Evolutionary conservation across 2,797 vertebrate species (phyloP), one percentile per base, ranked within the genome.

Genomic region (Acanthopagrus latus): DNA sequence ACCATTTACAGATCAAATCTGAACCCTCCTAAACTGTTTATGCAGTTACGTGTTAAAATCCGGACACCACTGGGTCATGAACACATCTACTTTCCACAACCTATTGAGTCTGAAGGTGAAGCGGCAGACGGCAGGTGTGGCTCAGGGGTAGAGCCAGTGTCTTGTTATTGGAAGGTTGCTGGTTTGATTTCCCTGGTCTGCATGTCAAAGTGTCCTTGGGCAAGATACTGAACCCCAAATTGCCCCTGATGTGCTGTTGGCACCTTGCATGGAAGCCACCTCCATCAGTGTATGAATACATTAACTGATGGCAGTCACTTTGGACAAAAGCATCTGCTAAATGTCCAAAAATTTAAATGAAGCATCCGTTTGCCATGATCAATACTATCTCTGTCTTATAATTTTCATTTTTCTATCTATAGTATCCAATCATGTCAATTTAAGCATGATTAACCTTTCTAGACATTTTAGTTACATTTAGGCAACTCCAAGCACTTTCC

Each of bases 1-100:
- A 58, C 55, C 13, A 51, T 43, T 59, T 55, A 55, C 21, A 59
- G 56, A 63, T 83, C 1, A 52, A 66, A 68, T 63, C 65, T 27
- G 25, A 77, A 46, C 63, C 29, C 29, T 33, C 29, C 29, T 33
- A 33, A 33, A 33, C 29, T 7, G 29, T 33, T 33, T 29, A 25
- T 57, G 27, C 27, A 27, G 27, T 25, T 27, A 27, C 3, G 59
- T 73, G 18, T 64, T 21, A 18, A 62, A 57, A 58, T 66, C 20
- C 50, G 41, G 47, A 78, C 27, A 71, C 44, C 51, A 20, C 44
- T 16, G 29, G 1, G n/a, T 47, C 33, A 23, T 7, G 9, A 66
- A 52, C 18, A 7, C 12, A 3, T 6, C 50, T 8, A 8, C 23
- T 44, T 4, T 5, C 11, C 2, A 21, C 11, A 2, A 17, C 12